phyloP scores from a whole-genome alignment of 2,113 vertebrate species.

The Varanus komodoensis region DNA sequence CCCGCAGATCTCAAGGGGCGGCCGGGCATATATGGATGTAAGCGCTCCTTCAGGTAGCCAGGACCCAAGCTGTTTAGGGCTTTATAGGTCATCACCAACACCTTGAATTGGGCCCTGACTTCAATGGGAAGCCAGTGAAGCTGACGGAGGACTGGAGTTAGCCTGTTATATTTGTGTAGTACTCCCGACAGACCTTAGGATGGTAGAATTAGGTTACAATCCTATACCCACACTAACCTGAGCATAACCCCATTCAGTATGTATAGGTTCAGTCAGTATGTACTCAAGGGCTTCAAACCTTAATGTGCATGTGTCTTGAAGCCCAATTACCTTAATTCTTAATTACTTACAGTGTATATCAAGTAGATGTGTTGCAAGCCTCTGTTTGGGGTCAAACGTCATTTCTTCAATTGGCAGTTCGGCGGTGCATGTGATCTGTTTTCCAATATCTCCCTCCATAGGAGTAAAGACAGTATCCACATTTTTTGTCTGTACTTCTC shows the following conservation, averaged over 20 bases:
- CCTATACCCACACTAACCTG: too few species aligned
- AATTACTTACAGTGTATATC: conserved; percentile 72
- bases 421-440: conserved; percentile 73
- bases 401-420: conserved; percentile 54
- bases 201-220: not conserved
- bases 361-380: conserved; percentile 63
- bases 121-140: too few species aligned
- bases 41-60: too few species aligned
- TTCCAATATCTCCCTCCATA: conserved; percentile 64
- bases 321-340: not conserved
- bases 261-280: too few species aligned
- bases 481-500: conserved; percentile 63
- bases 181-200: not conserved
- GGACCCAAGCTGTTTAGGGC: too few species aligned
- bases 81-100: too few species aligned
- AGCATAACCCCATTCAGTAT: not conserved
- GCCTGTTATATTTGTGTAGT: not conserved
- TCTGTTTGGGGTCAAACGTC: conserved; percentile 73
- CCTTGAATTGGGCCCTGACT: too few species aligned
- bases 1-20: too few species aligned
- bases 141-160: too few species aligned
- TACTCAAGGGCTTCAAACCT: not conserved
- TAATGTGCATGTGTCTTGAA: not conserved
- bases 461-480: conserved; percentile 64
- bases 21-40: too few species aligned